Percentiles rank a stretch among this genome's conserved stretches.
Conservation (phyloP, 2,888 invertebrate species). For the Geophilus truncorum region DNA sequence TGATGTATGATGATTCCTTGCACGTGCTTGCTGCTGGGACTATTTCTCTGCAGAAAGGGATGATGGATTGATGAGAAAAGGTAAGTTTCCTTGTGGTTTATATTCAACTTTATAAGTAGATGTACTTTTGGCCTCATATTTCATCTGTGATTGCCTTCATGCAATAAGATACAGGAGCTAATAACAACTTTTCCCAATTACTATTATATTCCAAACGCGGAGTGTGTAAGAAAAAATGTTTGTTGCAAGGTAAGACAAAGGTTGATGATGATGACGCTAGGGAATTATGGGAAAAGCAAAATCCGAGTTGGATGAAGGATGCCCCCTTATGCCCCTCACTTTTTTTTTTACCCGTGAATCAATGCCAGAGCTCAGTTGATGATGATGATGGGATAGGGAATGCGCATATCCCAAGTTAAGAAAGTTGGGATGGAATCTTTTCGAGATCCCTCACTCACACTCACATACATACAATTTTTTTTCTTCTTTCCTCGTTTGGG, state of each 20-base stretch:
- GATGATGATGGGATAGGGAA: conserved; percentile 23
- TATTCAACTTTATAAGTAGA: conserved; percentile 6
- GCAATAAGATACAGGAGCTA: too few species aligned
- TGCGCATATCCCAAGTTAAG: conserved; percentile 14
- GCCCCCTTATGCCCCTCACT: too few species aligned
- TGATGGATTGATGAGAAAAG: conserved; percentile 25
- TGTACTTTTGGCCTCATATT: neutral
- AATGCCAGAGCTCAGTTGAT: conserved; percentile 14
- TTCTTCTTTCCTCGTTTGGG: neutral
- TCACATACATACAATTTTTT: neutral
- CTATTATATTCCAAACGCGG: too few species aligned
- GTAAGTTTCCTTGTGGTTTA: neutral
- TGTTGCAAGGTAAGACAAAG: neutral
- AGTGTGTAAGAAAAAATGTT: too few species aligned
- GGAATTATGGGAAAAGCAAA: neutral
- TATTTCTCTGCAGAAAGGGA: neutral
- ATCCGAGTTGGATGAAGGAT: neutral
- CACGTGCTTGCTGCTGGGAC: conserved; percentile 24
- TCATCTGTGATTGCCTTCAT: neutral
- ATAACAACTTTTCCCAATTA: neutral
- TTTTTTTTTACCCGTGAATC: neutral
- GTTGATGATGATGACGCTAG: neutral
- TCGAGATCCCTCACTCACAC: neutral
- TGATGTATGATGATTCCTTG: conserved; percentile 27
- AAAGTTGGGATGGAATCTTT: conserved; percentile 11